Evolutionary conservation across 2,113 vertebrate species (phyloP), one percentile per base, ranked within the genome.

Genomic region (Anguilla rostrata): DNA sequence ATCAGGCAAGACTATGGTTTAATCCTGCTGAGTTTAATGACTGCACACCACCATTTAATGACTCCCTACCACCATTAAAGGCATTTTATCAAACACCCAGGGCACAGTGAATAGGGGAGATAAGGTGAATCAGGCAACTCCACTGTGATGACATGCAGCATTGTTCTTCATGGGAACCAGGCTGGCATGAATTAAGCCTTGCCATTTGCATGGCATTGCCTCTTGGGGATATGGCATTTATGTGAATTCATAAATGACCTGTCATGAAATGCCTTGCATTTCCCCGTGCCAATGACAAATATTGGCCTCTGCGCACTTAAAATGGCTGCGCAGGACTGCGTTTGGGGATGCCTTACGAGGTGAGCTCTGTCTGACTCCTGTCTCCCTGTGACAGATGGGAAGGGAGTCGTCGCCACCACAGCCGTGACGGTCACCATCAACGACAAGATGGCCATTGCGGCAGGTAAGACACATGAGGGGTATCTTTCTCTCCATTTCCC

Each of bases 361-460:
- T 16, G 39, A 41, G 49, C 39, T 56, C 22, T 11, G 2, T 41
- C 53, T 53, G 53, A 87, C 63, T 84, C 20, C 9, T 29, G 89
- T 91, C 90, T n/a, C 93, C 22, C 20, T 89, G 91, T 90, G 75
- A 57, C 94, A 98, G 97, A 96, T 60, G 95, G 93, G 78, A 89
- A 87, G 83, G 96, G 95, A 0, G 91, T 97, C 83, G 97, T 97
- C 0, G 93, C 95, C 1, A 95, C 96, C 95, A 99, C 98, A 0
- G 94, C 97, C 2, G 93, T 98, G 71, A 92, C 97, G 0, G 97
- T 99, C 85, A 93, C 95, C 0, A 96, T 97, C 90, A 96, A 96
- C 26, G 95, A 96, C 91, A 99, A 97, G 93, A 97, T 95, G 0
- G 97, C 97, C 88, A 94, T 99, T 11, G 97, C 97, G 87, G 98